A percentile compares a stretch with the other conserved stretches of the same genome.
Evolutionary conservation across 2,113 vertebrate genomes (phyloP).

Genomic region (Tringa solitaria): DNA sequence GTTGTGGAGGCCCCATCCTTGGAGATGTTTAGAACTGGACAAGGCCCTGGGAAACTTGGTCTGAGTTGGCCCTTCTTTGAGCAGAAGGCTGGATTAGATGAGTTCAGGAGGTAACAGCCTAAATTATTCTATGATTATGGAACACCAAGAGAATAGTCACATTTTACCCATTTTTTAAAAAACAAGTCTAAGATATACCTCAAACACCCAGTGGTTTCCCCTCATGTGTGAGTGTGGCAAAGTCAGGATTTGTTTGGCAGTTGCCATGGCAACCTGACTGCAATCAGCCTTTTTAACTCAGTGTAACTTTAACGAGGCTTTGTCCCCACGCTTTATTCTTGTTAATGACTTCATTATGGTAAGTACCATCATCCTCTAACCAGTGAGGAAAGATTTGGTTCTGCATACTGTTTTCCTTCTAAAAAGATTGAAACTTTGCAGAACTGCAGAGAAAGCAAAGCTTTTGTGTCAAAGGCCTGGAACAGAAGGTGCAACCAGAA

Average conservation of each 20-base stretch:
- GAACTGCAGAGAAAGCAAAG: not conserved
- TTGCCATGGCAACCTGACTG: not conserved
- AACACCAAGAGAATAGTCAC: not conserved
- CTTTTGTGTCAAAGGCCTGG: not conserved
- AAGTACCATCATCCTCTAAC: not conserved
- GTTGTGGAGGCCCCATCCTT: not conserved
- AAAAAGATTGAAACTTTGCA: not conserved
- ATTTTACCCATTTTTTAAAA: not conserved
- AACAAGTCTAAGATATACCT: not conserved
- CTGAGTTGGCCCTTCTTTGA: not conserved
- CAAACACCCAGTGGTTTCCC: not conserved
- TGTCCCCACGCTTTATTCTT: not conserved
- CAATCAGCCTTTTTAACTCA: not conserved
- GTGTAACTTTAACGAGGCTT: not conserved
- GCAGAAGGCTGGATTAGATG: not conserved
- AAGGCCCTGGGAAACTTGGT: not conserved
- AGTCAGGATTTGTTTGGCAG: not conserved
- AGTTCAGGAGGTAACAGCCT: not conserved
- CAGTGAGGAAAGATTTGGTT: not conserved
- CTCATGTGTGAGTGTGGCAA: not conserved
- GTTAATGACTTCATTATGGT: not conserved
- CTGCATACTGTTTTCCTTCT: not conserved
- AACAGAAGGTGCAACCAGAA: not conserved
- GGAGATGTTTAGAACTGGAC: not conserved
- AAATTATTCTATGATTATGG: not conserved